These are phyloP conservation scores for Chondrosia reniformis DNA, from an alignment of 37 sponge, comb jelly and placozoan species.

Conservation along the genomic window DNA sequence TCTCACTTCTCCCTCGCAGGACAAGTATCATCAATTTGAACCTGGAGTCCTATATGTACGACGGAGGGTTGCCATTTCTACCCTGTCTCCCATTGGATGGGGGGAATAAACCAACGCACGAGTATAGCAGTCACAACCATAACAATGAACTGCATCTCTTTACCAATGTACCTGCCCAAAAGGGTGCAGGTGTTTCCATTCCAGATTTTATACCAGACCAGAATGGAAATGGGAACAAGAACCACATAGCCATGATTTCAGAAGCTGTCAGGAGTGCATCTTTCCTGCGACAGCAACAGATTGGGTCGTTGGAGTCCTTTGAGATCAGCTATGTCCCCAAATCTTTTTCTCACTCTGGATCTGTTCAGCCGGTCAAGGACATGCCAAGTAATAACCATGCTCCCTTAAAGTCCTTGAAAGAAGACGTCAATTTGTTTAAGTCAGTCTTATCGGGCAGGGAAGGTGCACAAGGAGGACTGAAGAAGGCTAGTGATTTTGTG, in stretches of 20 bases:
- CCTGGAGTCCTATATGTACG: constrained; percentile 13
- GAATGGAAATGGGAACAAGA: background rate
- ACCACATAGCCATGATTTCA: background rate
- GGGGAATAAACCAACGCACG: constrained; percentile 2
- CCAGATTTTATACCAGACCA: background rate
- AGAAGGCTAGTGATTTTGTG: background rate
- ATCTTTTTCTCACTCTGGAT: background rate
- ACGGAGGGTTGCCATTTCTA: constrained; percentile 8
- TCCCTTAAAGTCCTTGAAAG: background rate
- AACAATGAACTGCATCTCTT: constrained; percentile 23
- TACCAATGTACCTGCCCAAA: background rate
- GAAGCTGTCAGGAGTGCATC: background rate
- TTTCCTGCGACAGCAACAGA: constrained; percentile 17
- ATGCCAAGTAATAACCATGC: background rate
- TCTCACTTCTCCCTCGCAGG: background rate
- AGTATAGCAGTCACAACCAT: constrained; percentile 21
- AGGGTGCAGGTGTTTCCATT: background rate
- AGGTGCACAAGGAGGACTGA: background rate
- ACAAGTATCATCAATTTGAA: constrained; percentile 16
- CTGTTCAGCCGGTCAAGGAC: background rate
- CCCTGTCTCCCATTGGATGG: background rate
- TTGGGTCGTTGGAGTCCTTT: constrained; percentile 10
- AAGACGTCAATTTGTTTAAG: background rate
- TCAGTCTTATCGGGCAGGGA: background rate
- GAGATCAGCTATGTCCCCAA: background rate